Evolutionary conservation across 2,113 vertebrate genomes (phyloP), one percentile per base, ranked within the genome.

Genomic region (Scolopax mira): DNA sequence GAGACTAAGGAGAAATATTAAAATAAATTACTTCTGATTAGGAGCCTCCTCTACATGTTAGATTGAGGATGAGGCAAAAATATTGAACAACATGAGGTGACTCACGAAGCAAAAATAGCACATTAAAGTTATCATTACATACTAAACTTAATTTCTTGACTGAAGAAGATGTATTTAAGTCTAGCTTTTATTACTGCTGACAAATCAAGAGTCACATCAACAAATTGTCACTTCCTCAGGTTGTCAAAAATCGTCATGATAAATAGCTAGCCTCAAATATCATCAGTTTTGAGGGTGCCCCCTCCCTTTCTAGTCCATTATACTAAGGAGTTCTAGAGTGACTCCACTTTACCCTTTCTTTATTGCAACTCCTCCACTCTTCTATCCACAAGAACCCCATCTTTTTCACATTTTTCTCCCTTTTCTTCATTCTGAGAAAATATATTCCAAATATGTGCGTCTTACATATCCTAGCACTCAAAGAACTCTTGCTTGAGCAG

Each of bases 21-120:
- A 96, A 88, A 79, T 64, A 85, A 82, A 93, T 84, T 37, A 67
- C 10, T 74, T 75, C 14, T 80, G 74, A 88, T 74, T 83, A 79
- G 55, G 70, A 28, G 7, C 33, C 30, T 70, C n/a, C 46, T 83
- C 83, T 61, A 30, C n/a, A 77, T 21, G 70, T 13, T 13, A 16
- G 11, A 37, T 28, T 16, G 60, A 83, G 31, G 16, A 74, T 51
- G 27, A 42, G 21, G 27, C 31, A 70, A 31, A 78, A 70, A 5
- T 21, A 10, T 79, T 73, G 49, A 89, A 79, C 51, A 89, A 37
- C 46, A 39, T n/a, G 42, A 85, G 27, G 27, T 35, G 46, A 91
- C 35, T 85, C 78, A 66, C 0, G 1, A 71, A 75, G 60, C 35
- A 72, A 88, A 83, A 85, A 51, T 13, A 91, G 7, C 31, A 37